Percentiles rank a stretch among this genome's conserved stretches.
These are phyloP conservation scores for Balearica regulorum DNA, from an alignment of 2,797 vertebrate species.

Conservation along the genomic window DNA sequence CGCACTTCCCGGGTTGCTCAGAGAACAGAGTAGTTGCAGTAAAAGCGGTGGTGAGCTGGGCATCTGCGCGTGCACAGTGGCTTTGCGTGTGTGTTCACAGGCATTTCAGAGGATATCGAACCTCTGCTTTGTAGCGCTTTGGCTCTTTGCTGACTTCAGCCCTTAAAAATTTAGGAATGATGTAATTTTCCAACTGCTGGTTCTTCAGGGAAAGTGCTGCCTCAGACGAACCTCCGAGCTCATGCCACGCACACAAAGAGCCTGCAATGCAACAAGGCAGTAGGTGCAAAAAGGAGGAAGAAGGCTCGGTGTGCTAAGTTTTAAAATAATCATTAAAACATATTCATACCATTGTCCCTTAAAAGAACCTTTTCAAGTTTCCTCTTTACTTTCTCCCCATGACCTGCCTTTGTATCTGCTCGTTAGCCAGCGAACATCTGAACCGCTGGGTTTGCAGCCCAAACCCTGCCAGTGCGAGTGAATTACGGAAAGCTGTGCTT, in stretches of 20 bases:
- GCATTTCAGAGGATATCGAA: rapidly evolving
- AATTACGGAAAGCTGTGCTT: background rate
- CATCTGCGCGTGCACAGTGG: rapidly evolving
- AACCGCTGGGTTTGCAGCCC: background rate
- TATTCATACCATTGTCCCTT: background rate
- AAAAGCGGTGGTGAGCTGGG: rapidly evolving
- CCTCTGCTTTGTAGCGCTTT: background rate
- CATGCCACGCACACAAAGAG: rapidly evolving
- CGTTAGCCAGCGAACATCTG: background rate
- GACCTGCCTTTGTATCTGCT: background rate
- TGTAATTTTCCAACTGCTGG: background rate
- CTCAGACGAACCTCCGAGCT: background rate
- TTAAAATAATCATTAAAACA: background rate
- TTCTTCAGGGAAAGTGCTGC: background rate
- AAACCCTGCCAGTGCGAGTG: rapidly evolving
- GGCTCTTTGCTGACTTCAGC: background rate
- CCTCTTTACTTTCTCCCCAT: background rate
- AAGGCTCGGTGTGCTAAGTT: background rate
- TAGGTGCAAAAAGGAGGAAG: background rate
- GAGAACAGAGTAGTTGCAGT: background rate
- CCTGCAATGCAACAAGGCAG: background rate
- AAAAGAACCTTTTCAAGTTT: background rate
- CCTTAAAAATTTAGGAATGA: background rate
- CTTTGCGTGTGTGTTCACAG: rapidly evolving
- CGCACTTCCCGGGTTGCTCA: rapidly evolving